Base-by-base conservation (phyloP, 2,797 vertebrate genomes). In the Coilia nasus region DNA sequence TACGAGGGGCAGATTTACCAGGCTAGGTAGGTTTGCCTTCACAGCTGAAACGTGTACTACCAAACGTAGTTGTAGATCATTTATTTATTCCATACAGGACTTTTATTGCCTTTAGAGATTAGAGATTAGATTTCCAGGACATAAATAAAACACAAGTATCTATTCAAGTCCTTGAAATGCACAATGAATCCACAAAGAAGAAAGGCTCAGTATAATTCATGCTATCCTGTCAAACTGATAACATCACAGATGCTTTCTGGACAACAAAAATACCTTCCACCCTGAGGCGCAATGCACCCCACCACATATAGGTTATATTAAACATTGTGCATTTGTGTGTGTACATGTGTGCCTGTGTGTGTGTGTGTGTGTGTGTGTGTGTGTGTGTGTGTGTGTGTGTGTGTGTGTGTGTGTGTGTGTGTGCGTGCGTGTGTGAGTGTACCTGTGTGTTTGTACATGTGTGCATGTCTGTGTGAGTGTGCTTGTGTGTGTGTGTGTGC, bases 361-460 rank as follows among this genome's bases (percentile, higher is more conserved):
- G 71, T 75, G 23, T 14, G 64, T 64, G n/a, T 64, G 60, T 64
- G 60, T 64, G 60, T 64, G 60, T 25, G 60, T 64, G 60, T 64
- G 60, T n/a, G n/a, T 64, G 28, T 50, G 10, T 64, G 47, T 46
- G 47, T 78, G 46, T 78, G 21, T 21, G 44, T 19, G 15, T 56
- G 12, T 82, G 80, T 54, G 25, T 82, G 81, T 64, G 80, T 54
- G 15, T 81, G 83, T 56, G 15, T 75, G 64, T 83, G 64, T 50
- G 84, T 62, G 21, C 56, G 83, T 47, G 46, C 10, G 46, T 47
- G 46, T 47, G 46, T 47, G 46, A 4, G 46, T 47, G 46, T 47
- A 10, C 10, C 4, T 47, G 46, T 47, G 46, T 47, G 46, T 47
- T 3, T 47, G 46, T 47, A 10, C 10, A 10, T 47, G 46, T 47